These are phyloP conservation scores for Drosophila repleta DNA, from an alignment of 1,140 invertebrate genomes.

Conservation along the genomic window DNA sequence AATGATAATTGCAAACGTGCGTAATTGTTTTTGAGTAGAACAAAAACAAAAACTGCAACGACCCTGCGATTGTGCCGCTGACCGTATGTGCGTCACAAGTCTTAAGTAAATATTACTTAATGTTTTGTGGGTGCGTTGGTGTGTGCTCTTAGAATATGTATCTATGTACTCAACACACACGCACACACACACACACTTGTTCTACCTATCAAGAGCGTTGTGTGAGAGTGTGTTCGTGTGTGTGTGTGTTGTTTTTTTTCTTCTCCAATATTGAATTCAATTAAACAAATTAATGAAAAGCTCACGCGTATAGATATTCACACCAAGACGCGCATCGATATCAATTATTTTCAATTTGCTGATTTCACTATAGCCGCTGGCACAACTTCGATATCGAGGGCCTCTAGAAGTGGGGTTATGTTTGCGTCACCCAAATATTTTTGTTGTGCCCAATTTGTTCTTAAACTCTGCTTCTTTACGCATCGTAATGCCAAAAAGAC, in stretches of 20 bases:
- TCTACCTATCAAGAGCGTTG: background rate
- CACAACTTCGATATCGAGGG: constrained; percentile 16
- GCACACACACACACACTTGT: constrained; percentile 22
- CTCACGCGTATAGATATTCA: constrained; percentile 49
- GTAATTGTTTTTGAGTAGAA: constrained; percentile 33
- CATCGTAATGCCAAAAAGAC: constrained; percentile 28
- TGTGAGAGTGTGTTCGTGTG: constrained; percentile 30
- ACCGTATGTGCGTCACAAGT: constrained; percentile 7
- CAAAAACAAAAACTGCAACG: constrained; percentile 26
- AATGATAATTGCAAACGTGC: constrained; percentile 49
- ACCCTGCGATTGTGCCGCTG: constrained; percentile 18
- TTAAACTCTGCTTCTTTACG: constrained; percentile 6
- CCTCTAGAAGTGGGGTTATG: constrained; percentile 71
- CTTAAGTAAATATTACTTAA: constrained; percentile 77
- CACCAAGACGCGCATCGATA: constrained; percentile 45
- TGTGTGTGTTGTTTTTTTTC: constrained; percentile 42
- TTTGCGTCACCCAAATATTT: constrained; percentile 78
- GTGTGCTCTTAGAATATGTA: constrained; percentile 73
- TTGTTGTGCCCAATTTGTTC: constrained; percentile 55
- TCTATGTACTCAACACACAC: constrained; percentile 52
- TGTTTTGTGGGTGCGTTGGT: constrained; percentile 67
- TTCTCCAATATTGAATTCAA: constrained; percentile 66
- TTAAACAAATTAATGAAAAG: constrained; percentile 60
- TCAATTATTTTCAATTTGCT: constrained; percentile 77
- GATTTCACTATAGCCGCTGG: constrained; percentile 45